phyloP scores from a whole-genome alignment of 2,113 vertebrate species.

The Pelvicachromis taeniatus region DNA sequence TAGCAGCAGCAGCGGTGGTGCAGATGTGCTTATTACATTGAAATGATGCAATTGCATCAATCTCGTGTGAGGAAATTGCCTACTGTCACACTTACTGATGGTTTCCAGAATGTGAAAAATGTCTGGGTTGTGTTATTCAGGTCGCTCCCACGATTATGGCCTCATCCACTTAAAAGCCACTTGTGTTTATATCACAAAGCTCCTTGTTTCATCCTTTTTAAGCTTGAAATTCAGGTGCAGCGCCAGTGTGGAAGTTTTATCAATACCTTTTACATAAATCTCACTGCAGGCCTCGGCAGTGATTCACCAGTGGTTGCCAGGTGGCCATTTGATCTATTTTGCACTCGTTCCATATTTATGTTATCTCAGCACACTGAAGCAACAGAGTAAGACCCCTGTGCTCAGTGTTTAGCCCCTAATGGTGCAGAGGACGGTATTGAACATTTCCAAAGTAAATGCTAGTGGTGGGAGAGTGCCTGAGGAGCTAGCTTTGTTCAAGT shows the following conservation, averaged over 20 bases:
- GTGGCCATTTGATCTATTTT: neutral
- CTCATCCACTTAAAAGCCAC: conserved; percentile 6
- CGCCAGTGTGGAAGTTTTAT: neutral
- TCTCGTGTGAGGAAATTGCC: neutral
- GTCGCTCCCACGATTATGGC: neutral
- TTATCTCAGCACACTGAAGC: neutral
- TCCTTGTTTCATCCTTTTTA: neutral
- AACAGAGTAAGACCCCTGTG: neutral
- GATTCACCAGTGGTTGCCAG: neutral
- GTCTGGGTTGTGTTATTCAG: conserved; percentile 27
- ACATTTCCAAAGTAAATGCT: neutral
- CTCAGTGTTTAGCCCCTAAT: neutral
- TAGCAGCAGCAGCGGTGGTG: neutral
- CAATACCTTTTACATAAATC: neutral
- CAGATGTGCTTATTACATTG: neutral
- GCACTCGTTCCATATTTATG: neutral
- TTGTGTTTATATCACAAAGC: neutral
- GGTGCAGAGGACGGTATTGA: neutral
- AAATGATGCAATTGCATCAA: neutral
- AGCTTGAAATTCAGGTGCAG: neutral
- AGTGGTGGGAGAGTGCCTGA: neutral
- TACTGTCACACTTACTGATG: neutral
- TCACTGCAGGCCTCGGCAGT: neutral
- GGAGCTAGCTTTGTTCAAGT: conserved; percentile 12
- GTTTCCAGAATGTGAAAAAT: neutral